Percentiles rank a stretch among this genome's conserved stretches.
phyloP scores from a whole-genome alignment of 2,113 vertebrate species.

The Cathartes aura region DNA sequence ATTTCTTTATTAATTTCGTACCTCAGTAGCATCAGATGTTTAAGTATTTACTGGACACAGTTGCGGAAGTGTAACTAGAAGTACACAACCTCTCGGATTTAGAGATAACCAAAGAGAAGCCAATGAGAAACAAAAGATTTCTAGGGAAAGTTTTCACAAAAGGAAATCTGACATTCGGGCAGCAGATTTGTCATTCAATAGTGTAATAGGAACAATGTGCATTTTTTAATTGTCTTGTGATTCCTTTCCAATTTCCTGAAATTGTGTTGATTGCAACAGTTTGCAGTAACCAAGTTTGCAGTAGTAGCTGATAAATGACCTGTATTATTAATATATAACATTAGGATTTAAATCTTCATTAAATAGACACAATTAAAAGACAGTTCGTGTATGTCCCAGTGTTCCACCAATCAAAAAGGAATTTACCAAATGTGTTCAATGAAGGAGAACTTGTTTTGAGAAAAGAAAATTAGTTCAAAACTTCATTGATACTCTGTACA shows the following conservation, averaged over 20 bases:
- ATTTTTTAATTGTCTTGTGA: neutral
- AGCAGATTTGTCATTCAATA: neutral
- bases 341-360: slow-evolving; percentile 33
- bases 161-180: neutral
- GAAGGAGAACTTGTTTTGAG: neutral
- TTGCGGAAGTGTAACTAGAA: neutral
- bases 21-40: neutral
- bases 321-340: neutral
- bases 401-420: neutral
- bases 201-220: neutral
- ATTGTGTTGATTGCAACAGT: neutral
- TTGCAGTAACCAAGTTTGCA: slow-evolving; percentile 4
- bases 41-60: neutral
- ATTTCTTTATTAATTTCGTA: slow-evolving; percentile 36
- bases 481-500: neutral
- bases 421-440: neutral
- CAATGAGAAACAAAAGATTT: neutral
- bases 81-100: neutral
- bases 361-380: neutral
- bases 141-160: neutral
- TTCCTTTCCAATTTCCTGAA: slow-evolving; percentile 29
- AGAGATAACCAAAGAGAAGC: neutral
- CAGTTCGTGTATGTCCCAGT: neutral
- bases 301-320: neutral
- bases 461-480: neutral